These are phyloP conservation scores for Pterocles burchelli DNA, from an alignment of 2,113 vertebrate genomes.

Conservation along the genomic window DNA sequence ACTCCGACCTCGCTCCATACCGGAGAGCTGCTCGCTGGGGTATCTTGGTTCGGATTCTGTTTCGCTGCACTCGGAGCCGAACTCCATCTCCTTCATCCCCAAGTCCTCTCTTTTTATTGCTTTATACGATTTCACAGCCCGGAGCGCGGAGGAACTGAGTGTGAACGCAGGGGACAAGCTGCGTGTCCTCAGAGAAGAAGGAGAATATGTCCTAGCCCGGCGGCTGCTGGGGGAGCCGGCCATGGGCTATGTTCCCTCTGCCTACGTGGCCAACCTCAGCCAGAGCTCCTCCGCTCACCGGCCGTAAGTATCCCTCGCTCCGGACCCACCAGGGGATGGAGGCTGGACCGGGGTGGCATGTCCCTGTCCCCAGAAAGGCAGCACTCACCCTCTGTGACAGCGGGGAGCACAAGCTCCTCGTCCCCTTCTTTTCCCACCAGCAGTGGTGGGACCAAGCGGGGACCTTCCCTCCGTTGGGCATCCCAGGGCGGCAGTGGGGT, in stretches of 20 bases:
- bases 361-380: not conserved
- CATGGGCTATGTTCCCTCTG: conserved; percentile 85
- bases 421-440: not conserved
- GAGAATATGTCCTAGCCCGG: conserved; percentile 83
- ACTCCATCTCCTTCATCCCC: conserved; percentile 42
- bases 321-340: rapidly evolving
- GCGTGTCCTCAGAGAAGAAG: conserved; percentile 84
- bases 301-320: conserved; percentile 77
- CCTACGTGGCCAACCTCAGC: conserved; percentile 81
- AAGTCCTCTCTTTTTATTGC: conserved; percentile 77
- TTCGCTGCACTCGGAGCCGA: conserved; percentile 41
- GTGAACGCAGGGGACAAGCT: conserved; percentile 86
- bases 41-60: conserved; percentile 21
- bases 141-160: conserved; percentile 84
- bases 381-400: rapidly evolving
- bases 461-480: not conserved
- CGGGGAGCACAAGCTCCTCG: rapidly evolving
- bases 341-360: rapidly evolving
- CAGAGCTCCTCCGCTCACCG: conserved; percentile 82
- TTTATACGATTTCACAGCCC: conserved; percentile 85
- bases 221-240: conserved; percentile 82
- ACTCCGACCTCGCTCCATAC: conserved; percentile 81
- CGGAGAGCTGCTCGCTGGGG: conserved; percentile 7
- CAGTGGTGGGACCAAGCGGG: not conserved
- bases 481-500: not conserved